Evolutionary conservation across 2,888 invertebrate genomes (phyloP).

Genomic region (Rhagium mordax): DNA sequence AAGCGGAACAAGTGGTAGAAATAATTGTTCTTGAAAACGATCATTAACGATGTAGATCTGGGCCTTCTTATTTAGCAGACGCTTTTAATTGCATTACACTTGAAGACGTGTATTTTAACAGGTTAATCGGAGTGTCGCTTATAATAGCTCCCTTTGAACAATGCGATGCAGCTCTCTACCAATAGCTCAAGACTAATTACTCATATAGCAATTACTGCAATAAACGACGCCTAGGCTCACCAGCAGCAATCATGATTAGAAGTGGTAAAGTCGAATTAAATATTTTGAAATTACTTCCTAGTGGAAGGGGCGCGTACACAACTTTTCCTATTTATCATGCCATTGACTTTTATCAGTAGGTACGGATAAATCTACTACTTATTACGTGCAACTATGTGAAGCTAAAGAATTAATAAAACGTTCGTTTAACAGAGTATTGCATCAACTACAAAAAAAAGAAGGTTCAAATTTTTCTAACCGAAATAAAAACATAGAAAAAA

Average conservation of each 20-base stretch:
- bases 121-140: constrained; percentile 47
- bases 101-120: constrained; percentile 47
- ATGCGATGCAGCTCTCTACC: constrained; percentile 34
- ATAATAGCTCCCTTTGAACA: constrained; percentile 47
- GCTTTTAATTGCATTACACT: constrained; percentile 49
- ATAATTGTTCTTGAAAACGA: constrained; percentile 39
- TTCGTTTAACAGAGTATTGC: too few species aligned
- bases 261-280: neutral
- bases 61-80: constrained; percentile 31
- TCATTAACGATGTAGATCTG: constrained; percentile 38
- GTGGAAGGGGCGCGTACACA: neutral
- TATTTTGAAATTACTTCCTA: neutral
- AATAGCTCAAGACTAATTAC: neutral
- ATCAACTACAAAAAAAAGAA: too few species aligned
- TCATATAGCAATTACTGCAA: neutral
- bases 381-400: neutral
- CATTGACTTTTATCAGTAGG: neutral
- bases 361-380: neutral
- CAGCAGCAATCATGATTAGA: neutral
- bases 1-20: constrained; percentile 29
- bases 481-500: too few species aligned
- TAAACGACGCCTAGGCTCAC: neutral
- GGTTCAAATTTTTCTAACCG: too few species aligned
- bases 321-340: neutral
- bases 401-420: too few species aligned